A percentile compares a stretch with the other conserved stretches of the same genome.
These are phyloP conservation scores for Ciconia nigra DNA, from an alignment of 2,797 vertebrate genomes.

Conservation along the genomic window DNA sequence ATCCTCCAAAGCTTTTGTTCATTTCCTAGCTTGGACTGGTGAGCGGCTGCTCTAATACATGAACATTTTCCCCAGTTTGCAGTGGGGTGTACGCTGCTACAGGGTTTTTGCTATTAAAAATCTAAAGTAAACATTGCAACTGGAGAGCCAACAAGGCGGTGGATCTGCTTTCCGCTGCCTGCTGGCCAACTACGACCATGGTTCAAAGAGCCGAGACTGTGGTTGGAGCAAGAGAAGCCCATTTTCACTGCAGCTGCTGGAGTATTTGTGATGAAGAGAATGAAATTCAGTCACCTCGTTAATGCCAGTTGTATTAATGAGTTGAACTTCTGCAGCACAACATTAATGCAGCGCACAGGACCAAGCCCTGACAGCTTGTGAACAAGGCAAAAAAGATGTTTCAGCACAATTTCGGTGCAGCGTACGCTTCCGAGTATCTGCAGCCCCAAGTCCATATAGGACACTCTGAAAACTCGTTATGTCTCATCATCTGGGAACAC, in stretches of 20 bases:
- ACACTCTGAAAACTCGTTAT: neutral
- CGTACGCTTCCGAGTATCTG: fast-evolving
- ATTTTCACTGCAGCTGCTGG: neutral
- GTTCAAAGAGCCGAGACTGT: neutral
- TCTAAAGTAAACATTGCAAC: neutral
- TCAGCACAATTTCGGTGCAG: neutral
- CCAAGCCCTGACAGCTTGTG: neutral
- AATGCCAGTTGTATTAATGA: neutral
- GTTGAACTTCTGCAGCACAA: neutral
- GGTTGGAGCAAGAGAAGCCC: neutral
- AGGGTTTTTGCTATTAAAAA: neutral
- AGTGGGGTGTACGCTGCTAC: neutral
- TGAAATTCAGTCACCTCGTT: neutral
- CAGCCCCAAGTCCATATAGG: neutral
- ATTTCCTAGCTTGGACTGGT: fast-evolving
- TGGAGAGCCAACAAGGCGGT: neutral
- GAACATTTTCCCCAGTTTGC: neutral
- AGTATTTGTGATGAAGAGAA: neutral
- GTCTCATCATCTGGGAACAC: neutral
- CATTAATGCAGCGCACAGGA: fast-evolving
- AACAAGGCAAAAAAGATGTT: neutral
- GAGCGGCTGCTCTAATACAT: fast-evolving
- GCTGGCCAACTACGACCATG: neutral
- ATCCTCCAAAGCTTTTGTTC: neutral
- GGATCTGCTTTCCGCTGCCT: neutral